Conservation (phyloP, 1,140 invertebrate species). For the Drosophila triauraria region DNA sequence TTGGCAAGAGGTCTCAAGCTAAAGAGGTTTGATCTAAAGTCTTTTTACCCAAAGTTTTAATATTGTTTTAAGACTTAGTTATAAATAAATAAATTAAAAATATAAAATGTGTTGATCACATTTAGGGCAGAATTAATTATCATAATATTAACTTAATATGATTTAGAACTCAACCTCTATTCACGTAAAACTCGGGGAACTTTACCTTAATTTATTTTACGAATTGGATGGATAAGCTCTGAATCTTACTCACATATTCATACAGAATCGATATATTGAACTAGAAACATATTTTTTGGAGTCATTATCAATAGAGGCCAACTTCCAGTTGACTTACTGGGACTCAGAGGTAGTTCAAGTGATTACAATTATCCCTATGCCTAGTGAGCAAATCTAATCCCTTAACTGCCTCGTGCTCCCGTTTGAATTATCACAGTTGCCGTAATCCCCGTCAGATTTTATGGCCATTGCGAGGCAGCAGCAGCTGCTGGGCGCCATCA, state of each 20-base stretch:
- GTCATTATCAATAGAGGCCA: too few species aligned
- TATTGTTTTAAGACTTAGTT: background rate
- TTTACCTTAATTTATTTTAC: too few species aligned
- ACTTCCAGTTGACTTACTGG: too few species aligned
- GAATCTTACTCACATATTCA: background rate
- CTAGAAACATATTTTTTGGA: background rate
- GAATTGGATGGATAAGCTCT: background rate
- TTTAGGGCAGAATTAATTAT: background rate
- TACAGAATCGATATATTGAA: background rate
- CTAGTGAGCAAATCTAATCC: conserved; percentile 1
- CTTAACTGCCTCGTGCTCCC: background rate
- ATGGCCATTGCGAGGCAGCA: conserved; percentile 13
- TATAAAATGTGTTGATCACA: background rate
- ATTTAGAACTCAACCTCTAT: background rate
- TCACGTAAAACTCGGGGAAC: too few species aligned
- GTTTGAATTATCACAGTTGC: conserved; percentile 6
- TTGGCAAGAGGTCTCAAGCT: background rate
- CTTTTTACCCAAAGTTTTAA: background rate
- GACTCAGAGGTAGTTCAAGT: background rate
- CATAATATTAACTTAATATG: background rate
- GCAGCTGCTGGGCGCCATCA: conserved; percentile 33
- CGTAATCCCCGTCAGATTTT: conserved; percentile 25
- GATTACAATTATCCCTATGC: background rate
- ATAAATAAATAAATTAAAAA: background rate
- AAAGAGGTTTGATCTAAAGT: background rate